Evolutionary conservation across 2,888 invertebrate species (phyloP).

Genomic region (Epirrita christyi): DNA sequence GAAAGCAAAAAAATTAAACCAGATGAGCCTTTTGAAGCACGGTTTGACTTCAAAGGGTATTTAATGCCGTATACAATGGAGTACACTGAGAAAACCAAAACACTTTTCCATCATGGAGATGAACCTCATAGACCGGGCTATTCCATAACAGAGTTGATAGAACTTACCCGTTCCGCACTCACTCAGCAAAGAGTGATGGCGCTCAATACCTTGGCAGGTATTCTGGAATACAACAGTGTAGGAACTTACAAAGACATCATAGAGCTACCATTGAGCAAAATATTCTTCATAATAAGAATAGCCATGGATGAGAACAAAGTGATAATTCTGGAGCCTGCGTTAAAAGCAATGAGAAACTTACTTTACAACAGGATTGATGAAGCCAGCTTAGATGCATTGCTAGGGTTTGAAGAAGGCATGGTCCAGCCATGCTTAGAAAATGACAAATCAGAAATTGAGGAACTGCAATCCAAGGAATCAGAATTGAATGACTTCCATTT

Average conservation of each 20-base stretch:
- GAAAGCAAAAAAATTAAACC: constrained; percentile 83
- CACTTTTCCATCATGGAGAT: constrained; percentile 96
- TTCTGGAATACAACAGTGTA: constrained; percentile 88
- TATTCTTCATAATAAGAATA: constrained; percentile 92
- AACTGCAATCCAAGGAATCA: constrained; percentile 79
- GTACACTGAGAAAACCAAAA: constrained; percentile 80
- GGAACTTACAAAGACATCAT: constrained; percentile 92
- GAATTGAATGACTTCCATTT: constrained; percentile 95
- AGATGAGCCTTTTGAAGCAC: constrained; percentile 89
- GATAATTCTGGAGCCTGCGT: constrained; percentile 89
- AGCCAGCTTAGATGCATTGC: constrained; percentile 87
- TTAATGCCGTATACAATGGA: constrained; percentile 89
- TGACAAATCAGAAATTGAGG: constrained; percentile 81
- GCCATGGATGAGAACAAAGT: constrained; percentile 93
- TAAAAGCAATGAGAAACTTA: constrained; percentile 90
- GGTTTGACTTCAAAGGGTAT: constrained; percentile 93
- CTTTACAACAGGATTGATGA: constrained; percentile 92
- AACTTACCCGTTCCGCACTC: constrained; percentile 90
- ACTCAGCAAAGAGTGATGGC: constrained; percentile 93
- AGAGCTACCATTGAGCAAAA: constrained; percentile 90
- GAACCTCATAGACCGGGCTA: constrained; percentile 97
- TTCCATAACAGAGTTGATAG: constrained; percentile 94
- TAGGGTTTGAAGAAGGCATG: constrained; percentile 87
- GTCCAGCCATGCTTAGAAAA: constrained; percentile 85
- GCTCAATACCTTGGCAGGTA: constrained; percentile 91